Evolutionary conservation across 2,888 invertebrate species (phyloP).

Genomic region (Lycaena phlaeas): DNA sequence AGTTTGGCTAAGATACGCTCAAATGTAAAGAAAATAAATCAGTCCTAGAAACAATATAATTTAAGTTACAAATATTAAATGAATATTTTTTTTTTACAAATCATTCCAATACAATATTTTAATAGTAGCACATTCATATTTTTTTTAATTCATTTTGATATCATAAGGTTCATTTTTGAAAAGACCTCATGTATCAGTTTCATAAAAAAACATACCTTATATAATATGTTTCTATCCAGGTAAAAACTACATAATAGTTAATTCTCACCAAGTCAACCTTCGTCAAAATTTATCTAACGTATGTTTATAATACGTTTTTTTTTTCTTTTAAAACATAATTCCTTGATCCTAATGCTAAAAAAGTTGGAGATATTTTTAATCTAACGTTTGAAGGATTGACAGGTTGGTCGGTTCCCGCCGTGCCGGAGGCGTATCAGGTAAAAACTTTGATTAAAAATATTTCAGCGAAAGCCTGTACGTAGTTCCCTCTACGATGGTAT

Average conservation of each 20-base stretch:
- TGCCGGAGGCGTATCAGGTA: conserved; percentile 54
- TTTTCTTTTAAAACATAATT: conserved; percentile 44
- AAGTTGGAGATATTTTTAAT: conserved; percentile 69
- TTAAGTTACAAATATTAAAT: too few species aligned
- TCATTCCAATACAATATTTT: too few species aligned
- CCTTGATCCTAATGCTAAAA: conserved; percentile 66
- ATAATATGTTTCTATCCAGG: conserved; percentile 21
- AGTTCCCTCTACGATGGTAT: too few species aligned
- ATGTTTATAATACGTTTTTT: conserved; percentile 53
- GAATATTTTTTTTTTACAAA: too few species aligned
- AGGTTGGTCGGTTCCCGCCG: conserved; percentile 58
- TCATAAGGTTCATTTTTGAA: too few species aligned
- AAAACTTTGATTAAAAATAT: conserved; percentile 70
- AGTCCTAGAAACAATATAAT: too few species aligned
- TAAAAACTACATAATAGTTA: conserved; percentile 29
- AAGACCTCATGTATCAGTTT: too few species aligned
- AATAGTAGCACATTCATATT: too few species aligned
- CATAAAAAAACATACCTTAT: too few species aligned
- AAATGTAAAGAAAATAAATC: too few species aligned
- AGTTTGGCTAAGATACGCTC: too few species aligned
- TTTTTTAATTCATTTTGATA: too few species aligned
- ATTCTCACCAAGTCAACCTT: conserved; percentile 49
- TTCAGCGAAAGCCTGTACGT: conserved; percentile 55
- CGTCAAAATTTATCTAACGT: conserved; percentile 67
- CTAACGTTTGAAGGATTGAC: conserved; percentile 70